These are phyloP conservation scores for Luperina nickerlii DNA, from an alignment of 2,888 invertebrate species.

Conservation along the genomic window DNA sequence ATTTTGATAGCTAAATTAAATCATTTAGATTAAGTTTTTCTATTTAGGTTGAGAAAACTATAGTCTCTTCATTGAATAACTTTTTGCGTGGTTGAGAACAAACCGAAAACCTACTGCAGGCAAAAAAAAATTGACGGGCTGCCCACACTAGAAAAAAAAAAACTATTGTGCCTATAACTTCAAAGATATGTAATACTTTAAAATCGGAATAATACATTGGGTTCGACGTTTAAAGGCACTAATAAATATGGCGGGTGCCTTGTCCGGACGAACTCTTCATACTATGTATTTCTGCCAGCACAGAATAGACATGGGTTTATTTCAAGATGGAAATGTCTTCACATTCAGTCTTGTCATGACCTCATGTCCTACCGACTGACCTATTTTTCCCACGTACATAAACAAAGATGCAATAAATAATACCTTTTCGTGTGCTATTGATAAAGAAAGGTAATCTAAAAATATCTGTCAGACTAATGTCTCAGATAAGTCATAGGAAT, in stretches of 20 bases:
- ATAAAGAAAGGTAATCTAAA: not conserved
- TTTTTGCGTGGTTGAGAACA: not conserved
- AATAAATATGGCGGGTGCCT: not conserved
- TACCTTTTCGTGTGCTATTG: not conserved
- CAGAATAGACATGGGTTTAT: not conserved
- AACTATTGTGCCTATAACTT: not conserved
- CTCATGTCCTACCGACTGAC: no score
- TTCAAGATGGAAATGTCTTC: not conserved
- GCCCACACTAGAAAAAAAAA: not conserved
- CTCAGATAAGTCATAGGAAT: not conserved
- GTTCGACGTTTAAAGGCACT: not conserved
- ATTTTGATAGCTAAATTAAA: constrained; percentile 17
- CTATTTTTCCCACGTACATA: not conserved
- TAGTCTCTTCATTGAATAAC: not conserved
- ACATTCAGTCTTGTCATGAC: no score
- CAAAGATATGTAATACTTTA: not conserved
- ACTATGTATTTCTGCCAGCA: no score
- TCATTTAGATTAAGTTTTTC: constrained; percentile 13
- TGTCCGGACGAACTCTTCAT: not conserved
- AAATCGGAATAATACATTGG: not conserved
- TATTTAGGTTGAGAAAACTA: constrained; percentile 23
- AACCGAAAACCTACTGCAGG: rapidly evolving
- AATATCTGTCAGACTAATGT: not conserved
- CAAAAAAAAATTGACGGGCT: no score
- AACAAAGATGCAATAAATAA: not conserved